Evolutionary conservation across 1,140 invertebrate species (phyloP).

Genomic region (Drosophila saltans): DNA sequence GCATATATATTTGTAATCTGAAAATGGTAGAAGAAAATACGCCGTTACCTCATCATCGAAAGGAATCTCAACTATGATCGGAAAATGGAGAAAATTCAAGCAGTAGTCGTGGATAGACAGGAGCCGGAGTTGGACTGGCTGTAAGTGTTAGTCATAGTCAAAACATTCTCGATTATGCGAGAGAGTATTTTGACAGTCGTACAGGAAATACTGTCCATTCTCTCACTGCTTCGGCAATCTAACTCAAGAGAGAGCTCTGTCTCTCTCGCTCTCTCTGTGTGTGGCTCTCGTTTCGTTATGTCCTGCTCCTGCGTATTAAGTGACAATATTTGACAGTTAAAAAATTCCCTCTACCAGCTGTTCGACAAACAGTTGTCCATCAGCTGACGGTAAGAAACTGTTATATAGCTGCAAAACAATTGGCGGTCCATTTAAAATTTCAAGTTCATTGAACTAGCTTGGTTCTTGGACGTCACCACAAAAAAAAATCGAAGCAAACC

Average conservation of each 20-base stretch:
- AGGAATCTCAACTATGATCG: background rate
- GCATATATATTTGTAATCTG: background rate
- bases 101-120: background rate
- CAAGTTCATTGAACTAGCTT: conserved; percentile 54
- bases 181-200: background rate
- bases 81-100: background rate
- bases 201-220: background rate
- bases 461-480: background rate
- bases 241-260: background rate
- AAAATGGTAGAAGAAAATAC: background rate
- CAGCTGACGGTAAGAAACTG: background rate
- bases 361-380: conserved; percentile 3
- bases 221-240: background rate
- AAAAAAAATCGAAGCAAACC: conserved; percentile 17
- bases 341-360: background rate
- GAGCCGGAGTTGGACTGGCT: background rate
- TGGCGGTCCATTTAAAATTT: conserved; percentile 23
- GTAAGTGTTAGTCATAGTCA: conserved; percentile 3
- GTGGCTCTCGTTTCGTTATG: background rate
- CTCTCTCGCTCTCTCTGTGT: background rate
- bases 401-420: background rate
- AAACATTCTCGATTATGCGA: conserved; percentile 8
- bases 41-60: background rate
- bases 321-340: background rate
- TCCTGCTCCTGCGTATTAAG: background rate